Conservation (phyloP, 2,888 invertebrate genomes). For the Heliconius erato region DNA sequence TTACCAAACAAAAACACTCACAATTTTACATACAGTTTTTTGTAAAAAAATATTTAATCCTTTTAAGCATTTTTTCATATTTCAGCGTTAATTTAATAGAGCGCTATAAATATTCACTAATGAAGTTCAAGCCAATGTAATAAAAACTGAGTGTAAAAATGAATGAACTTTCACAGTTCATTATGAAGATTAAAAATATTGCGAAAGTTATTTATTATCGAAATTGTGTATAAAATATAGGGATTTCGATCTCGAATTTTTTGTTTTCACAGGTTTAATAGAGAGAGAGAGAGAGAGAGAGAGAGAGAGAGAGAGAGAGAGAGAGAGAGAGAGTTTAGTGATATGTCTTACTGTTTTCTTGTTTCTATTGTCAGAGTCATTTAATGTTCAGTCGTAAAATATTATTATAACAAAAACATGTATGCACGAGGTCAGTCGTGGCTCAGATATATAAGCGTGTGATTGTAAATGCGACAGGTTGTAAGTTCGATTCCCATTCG, state of each 20-base stretch:
- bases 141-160: conserved; percentile 24
- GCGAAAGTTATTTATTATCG: conserved; percentile 17
- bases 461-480: neutral
- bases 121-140: conserved; percentile 28
- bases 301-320: no score
- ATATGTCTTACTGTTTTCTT: neutral
- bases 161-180: conserved; percentile 14
- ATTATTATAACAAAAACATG: no score
- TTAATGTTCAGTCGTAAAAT: no score
- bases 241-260: neutral
- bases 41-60: neutral
- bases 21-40: conserved; percentile 2
- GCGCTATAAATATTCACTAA: conserved; percentile 31
- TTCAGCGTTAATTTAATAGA: conserved; percentile 27
- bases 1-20: neutral
- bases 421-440: neutral
- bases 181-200: conserved; percentile 17
- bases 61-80: conserved; percentile 24
- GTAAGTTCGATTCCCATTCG: neutral
- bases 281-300: neutral
- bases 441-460: neutral
- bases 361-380: no score
- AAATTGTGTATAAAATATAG: neutral
- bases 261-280: neutral
- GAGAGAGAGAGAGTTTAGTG: neutral